phyloP scores from a whole-genome alignment of 2,888 invertebrate genomes.

The Tachina fera region DNA sequence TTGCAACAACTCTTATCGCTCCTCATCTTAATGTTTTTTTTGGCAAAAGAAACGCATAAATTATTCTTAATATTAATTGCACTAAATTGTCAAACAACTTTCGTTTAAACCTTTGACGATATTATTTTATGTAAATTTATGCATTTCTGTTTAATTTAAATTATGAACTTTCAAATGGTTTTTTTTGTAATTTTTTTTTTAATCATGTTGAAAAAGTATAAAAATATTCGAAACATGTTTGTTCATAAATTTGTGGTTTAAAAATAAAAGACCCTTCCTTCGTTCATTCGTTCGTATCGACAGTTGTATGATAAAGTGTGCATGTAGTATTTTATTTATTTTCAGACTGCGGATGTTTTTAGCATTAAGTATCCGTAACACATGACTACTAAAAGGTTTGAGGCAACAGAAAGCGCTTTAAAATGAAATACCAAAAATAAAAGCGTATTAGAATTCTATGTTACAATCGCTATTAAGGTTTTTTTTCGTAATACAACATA shows the following conservation, averaged over 20 bases:
- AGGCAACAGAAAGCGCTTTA: constrained; percentile 45
- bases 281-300: constrained; percentile 1
- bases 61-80: constrained; percentile 51
- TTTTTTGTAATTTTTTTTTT: neutral
- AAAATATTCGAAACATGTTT: constrained; percentile 67
- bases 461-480: constrained; percentile 40
- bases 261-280: constrained; percentile 21
- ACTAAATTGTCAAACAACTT: constrained; percentile 56
- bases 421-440: constrained; percentile 8
- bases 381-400: constrained; percentile 59
- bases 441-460: constrained; percentile 49
- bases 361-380: constrained; percentile 57
- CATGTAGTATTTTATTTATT: constrained; percentile 5
- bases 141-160: constrained; percentile 44
- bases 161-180: constrained; percentile 48
- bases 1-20: constrained; percentile 28
- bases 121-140: constrained; percentile 52
- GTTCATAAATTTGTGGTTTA: constrained; percentile 41
- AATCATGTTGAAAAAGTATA: constrained; percentile 24
- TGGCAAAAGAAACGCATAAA: constrained; percentile 28
- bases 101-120: constrained; percentile 22
- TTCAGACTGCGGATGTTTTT: constrained; percentile 58
- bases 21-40: neutral
- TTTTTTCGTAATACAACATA: constrained; percentile 15
- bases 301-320: constrained; percentile 15